These are phyloP conservation scores for Eueremaeus valkanovi DNA, from an alignment of 2,888 invertebrate species.

Conservation along the genomic window DNA sequence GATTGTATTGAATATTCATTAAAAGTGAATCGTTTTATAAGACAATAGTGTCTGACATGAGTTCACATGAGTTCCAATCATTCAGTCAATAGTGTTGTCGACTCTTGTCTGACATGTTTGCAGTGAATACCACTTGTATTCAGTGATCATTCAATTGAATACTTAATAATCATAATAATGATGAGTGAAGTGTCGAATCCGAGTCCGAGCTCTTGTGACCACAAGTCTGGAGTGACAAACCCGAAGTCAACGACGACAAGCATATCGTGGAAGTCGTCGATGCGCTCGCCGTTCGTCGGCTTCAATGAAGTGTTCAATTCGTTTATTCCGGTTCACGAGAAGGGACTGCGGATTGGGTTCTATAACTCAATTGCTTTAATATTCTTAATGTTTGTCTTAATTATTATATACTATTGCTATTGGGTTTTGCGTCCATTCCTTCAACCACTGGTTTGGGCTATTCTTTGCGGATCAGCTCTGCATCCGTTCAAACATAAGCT, in stretches of 20 bases:
- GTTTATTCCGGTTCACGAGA: slow-evolving; percentile 68
- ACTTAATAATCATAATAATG: background rate
- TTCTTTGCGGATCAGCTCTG: slow-evolving; percentile 92
- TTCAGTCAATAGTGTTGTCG: too few species aligned
- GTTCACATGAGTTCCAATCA: too few species aligned
- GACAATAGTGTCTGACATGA: too few species aligned
- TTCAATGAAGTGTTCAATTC: slow-evolving; percentile 43
- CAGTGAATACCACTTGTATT: too few species aligned
- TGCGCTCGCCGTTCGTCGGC: background rate
- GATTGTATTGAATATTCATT: too few species aligned
- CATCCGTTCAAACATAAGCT: slow-evolving; percentile 86
- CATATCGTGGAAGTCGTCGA: background rate
- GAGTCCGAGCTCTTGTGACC: too few species aligned
- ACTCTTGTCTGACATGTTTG: too few species aligned
- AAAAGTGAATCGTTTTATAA: too few species aligned
- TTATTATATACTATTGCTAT: slow-evolving; percentile 52
- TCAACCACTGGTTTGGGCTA: slow-evolving; percentile 90
- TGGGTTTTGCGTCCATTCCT: slow-evolving; percentile 76
- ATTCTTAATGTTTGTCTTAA: slow-evolving; percentile 63
- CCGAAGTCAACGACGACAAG: background rate
- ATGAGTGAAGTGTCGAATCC: background rate
- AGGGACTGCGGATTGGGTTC: slow-evolving; percentile 84
- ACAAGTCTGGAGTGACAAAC: too few species aligned
- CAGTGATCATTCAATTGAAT: too few species aligned
- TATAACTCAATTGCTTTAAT: slow-evolving; percentile 81